Percentiles rank a stretch among this genome's conserved stretches.
phyloP scores from a whole-genome alignment of 2,888 invertebrate genomes.

The Diplazon laetatorius region DNA sequence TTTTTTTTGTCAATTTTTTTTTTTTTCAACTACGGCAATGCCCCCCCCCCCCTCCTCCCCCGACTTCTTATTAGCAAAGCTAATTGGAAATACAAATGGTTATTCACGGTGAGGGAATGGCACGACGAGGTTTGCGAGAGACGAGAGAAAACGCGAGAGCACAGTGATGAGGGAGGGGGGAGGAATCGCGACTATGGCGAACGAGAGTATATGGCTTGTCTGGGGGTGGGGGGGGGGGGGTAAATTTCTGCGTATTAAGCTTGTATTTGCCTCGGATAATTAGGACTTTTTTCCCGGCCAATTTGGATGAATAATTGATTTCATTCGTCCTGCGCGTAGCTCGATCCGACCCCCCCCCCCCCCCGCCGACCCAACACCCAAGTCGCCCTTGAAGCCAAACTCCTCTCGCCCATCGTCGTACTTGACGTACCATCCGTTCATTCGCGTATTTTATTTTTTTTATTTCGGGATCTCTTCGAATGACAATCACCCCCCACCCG shows the following conservation, averaged over 20 bases:
- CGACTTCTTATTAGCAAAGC: slow-evolving; percentile 83
- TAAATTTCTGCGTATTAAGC: slow-evolving; percentile 81
- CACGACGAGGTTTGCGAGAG: slow-evolving; percentile 72
- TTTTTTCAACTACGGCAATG: slow-evolving; percentile 77
- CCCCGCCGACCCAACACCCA: too few relatives aligned
- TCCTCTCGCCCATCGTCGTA: not conserved
- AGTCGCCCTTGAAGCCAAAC: slow-evolving; percentile 56
- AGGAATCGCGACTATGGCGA: slow-evolving; percentile 29
- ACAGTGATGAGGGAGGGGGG: slow-evolving; percentile 38
- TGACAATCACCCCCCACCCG: slow-evolving; percentile 79
- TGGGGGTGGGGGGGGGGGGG: slow-evolving; percentile 46
- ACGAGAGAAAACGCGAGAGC: slow-evolving; percentile 63
- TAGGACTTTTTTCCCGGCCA: slow-evolving; percentile 82
- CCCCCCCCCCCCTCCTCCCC: too few relatives aligned
- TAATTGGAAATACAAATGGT: slow-evolving; percentile 83
- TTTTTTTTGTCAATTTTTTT: slow-evolving; percentile 42
- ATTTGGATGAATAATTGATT: slow-evolving; percentile 83
- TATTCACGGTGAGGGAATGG: slow-evolving; percentile 80
- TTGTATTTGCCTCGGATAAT: slow-evolving; percentile 82
- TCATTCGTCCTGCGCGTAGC: slow-evolving; percentile 69
- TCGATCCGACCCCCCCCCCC: too few relatives aligned
- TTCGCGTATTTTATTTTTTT: slow-evolving; percentile 46
- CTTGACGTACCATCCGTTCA: slow-evolving; percentile 32
- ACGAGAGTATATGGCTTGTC: slow-evolving; percentile 45
- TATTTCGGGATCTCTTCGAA: slow-evolving; percentile 76